These are phyloP conservation scores for Nyctalus aviator DNA, from an alignment of 2,797 vertebrate genomes.

Conservation along the genomic window DNA sequence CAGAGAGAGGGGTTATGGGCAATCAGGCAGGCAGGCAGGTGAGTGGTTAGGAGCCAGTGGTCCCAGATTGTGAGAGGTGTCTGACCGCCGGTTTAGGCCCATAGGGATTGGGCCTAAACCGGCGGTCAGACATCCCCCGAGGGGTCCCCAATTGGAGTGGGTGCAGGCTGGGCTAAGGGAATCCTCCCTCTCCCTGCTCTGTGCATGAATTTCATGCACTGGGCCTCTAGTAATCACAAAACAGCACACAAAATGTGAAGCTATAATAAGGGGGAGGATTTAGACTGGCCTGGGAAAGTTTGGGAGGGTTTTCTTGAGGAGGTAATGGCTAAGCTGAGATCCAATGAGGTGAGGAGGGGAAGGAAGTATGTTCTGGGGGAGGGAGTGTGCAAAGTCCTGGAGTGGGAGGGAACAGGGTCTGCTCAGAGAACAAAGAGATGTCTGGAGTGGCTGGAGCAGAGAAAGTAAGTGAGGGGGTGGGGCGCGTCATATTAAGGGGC, in stretches of 20 bases:
- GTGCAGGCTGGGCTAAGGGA: too few species aligned
- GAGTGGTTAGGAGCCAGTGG: too few species aligned
- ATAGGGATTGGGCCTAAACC: too few species aligned
- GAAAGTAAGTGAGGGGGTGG: neutral
- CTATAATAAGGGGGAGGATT: neutral
- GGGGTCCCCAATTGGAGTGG: too few species aligned
- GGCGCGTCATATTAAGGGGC: neutral
- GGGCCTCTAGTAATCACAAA: neutral
- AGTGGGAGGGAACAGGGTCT: neutral
- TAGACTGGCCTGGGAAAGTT: neutral
- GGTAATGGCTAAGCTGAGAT: neutral
- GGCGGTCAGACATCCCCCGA: too few species aligned
- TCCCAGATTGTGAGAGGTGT: too few species aligned
- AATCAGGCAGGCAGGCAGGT: too few species aligned
- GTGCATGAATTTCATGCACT: too few species aligned
- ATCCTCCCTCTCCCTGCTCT: too few species aligned
- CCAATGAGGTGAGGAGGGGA: neutral
- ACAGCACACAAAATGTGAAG: neutral
- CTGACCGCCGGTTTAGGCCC: too few species aligned
- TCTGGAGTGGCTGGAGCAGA: neutral
- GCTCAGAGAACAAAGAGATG: neutral
- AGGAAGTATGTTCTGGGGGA: neutral
- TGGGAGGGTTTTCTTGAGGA: conserved; percentile 6
- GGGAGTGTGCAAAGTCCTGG: neutral
- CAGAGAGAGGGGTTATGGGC: too few species aligned